Conservation (phyloP, 2,113 vertebrate species). For the Parus major region DNA sequence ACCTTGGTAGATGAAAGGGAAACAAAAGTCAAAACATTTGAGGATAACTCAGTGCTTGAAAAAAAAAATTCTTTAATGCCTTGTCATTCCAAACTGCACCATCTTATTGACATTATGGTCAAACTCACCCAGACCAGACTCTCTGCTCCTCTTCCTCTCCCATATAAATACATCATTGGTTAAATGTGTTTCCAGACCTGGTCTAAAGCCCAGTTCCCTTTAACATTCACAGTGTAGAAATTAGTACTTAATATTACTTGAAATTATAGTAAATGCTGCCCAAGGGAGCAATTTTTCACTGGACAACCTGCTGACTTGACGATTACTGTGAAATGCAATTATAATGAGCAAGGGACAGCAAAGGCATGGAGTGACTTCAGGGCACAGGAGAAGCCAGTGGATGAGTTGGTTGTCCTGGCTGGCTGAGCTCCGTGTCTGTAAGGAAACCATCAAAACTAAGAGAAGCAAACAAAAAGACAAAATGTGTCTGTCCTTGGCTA, state of each 20-base stretch:
- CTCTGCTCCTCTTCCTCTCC: not conserved
- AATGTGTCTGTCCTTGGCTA: not conserved
- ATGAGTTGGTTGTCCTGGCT: not conserved
- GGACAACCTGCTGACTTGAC: not conserved
- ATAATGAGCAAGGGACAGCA: not conserved
- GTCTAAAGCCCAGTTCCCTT: not conserved
- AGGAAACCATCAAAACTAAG: not conserved
- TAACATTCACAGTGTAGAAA: not conserved
- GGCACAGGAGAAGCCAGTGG: not conserved
- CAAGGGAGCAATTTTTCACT: not conserved
- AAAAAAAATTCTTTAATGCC: not conserved
- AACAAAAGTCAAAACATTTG: not conserved
- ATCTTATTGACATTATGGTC: not conserved
- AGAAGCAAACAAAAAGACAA: not conserved
- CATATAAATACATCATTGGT: not conserved
- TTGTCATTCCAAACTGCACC: not conserved
- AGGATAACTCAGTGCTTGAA: not conserved
- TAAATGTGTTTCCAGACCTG: not conserved
- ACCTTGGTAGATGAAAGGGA: not conserved
- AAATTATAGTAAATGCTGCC: not conserved
- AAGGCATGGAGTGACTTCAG: not conserved
- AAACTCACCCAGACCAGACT: not conserved
- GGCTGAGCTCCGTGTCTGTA: not conserved
- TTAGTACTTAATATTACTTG: not conserved
- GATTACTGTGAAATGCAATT: not conserved